phyloP scores from a whole-genome alignment of 1,140 invertebrate species.

The Pollicipes pollicipes region DNA sequence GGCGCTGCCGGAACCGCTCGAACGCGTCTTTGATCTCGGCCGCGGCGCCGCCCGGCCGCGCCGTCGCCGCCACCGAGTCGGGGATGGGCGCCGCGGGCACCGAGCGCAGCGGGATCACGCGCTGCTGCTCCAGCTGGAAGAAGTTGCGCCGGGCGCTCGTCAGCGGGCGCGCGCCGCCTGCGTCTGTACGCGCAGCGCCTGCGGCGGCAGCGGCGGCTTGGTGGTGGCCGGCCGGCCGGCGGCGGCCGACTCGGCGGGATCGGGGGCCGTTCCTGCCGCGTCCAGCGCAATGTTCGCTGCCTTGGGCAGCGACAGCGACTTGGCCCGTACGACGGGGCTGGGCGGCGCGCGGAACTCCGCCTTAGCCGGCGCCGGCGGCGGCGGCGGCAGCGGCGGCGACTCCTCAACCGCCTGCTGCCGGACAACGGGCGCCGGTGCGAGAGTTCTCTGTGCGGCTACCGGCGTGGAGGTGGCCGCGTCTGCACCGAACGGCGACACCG shows the following conservation, averaged over 20 bases:
- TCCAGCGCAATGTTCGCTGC: neutral
- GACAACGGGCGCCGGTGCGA: too few relatives aligned
- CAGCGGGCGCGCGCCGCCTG: neutral
- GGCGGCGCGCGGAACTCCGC: neutral
- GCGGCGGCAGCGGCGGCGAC: too few relatives aligned
- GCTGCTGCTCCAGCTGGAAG: neutral
- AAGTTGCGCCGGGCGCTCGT: neutral
- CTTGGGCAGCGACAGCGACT: neutral
- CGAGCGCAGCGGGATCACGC: neutral
- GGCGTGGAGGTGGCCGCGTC: neutral
- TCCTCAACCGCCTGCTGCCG: neutral
- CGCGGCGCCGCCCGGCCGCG: slow-evolving; percentile 3
- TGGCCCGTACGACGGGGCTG: neutral
- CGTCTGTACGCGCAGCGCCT: neutral
- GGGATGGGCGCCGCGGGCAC: neutral
- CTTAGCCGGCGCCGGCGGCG: neutral
- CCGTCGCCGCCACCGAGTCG: neutral
- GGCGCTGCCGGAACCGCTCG: slow-evolving; percentile 17
- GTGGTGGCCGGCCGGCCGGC: too few relatives aligned
- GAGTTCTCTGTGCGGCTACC: neutral
- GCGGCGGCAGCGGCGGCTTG: neutral
- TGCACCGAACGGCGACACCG: too few relatives aligned
- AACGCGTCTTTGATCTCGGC: slow-evolving; percentile 18
- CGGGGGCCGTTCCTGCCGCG: too few relatives aligned
- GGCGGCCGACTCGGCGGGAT: neutral